Percentiles rank a stretch among this genome's conserved stretches.
These are phyloP conservation scores for Clarias laeviceps DNA, from an alignment of 2,797 vertebrate species.

Conservation along the genomic window DNA sequence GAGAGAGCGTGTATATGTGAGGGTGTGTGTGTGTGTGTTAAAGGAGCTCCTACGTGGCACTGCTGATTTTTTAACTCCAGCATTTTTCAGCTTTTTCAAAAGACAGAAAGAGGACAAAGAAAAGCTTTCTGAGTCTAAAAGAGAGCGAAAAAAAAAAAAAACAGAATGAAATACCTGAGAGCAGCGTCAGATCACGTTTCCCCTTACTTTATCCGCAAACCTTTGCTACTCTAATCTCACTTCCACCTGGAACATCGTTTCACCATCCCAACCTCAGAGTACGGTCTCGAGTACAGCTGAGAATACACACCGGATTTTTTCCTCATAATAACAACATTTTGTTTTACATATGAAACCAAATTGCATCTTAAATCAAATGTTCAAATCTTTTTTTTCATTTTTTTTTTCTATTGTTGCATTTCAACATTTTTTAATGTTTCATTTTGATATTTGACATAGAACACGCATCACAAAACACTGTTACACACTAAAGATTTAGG, in stretches of 20 bases:
- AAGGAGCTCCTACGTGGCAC: slow-evolving; percentile 24
- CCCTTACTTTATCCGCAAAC: background rate
- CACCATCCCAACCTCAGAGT: background rate
- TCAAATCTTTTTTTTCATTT: background rate
- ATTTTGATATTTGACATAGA: background rate
- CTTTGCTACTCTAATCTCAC: background rate
- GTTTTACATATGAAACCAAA: background rate
- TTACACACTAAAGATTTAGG: too few relatives aligned
- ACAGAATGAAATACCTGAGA: background rate
- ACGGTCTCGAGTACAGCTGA: background rate
- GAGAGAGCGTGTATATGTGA: too few relatives aligned
- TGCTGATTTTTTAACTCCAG: slow-evolving; percentile 12
- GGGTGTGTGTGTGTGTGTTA: background rate
- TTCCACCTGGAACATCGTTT: background rate
- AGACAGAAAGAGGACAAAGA: background rate
- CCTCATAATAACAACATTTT: too few relatives aligned
- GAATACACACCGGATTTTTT: background rate
- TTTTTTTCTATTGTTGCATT: background rate
- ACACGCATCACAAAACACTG: background rate
- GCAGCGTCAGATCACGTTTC: background rate
- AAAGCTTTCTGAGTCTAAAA: background rate
- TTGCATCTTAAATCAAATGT: too few relatives aligned
- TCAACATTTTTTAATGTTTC: background rate
- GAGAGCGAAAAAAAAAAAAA: too few relatives aligned
- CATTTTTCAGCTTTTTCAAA: background rate